Evolutionary conservation across 2,797 vertebrate species (phyloP), one percentile per base, ranked within the genome.

Genomic region (Bradypus variegatus): DNA sequence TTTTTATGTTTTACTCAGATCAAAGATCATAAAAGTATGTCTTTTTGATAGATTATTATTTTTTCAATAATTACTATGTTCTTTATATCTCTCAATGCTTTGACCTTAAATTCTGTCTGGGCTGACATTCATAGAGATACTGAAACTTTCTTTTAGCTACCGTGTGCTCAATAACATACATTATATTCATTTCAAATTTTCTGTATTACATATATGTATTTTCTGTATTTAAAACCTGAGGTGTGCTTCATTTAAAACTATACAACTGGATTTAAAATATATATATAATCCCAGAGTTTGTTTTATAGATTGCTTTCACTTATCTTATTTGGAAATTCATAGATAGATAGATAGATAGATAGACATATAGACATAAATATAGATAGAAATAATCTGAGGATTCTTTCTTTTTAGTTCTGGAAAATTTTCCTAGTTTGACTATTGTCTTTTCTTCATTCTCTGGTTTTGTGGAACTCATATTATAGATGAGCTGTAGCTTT

Each of bases 71-170:
- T 33, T 76, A 94, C 15, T 13, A 79, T 65, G 53, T 1, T 8
- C 84, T 91, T 92, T 72, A 27, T 86, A 36, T 19, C 18, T 67
- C 36, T 33, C 15, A 65, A 18, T 45, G 5, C 31, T 55, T 88
- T 73, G 29, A 65, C 14, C 19, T 91, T 72, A 62, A n/a, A 80
- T 92, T 70, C n/a, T 87, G 50, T 87, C 89, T 88, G 87, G 31
- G 38, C 21, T 16, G 9, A 36, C 14, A 86, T 64, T 86, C 50
- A 80, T 81, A 45, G 8, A 86, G n/a, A 89, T 8, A 31, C 29
- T 38, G 70, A 25, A 78, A 62, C 2, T 88, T 67, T 31, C 36
- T 55, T 89, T 77, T 78, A 48, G 13, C 8, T 79, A 64, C 33
- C 14, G 29, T 21, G 6, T 82, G 25, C 29, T 76, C 58, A 76